Base-by-base conservation (phyloP, 2,888 invertebrate species). In the Saturnia japonica region DNA sequence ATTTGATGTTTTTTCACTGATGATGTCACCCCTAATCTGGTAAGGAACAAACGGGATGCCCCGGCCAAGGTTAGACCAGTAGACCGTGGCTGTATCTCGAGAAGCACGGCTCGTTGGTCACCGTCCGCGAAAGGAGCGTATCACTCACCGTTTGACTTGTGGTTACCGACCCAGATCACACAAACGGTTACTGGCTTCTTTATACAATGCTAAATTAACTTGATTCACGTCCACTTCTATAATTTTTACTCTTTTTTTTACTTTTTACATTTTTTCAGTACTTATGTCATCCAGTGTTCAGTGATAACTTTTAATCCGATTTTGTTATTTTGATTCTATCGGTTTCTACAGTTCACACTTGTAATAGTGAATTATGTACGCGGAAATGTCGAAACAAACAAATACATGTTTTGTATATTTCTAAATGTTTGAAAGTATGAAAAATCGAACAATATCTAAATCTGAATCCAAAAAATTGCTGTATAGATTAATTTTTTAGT, bases 1-100 rank as follows among this genome's bases (percentile, higher is more conserved):
- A 60, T 60, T 60, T 60, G 14, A 60, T 78, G 77, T 81, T 64
- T 64, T 85, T 84, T 81, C 74, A 78, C 77, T 74, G 85, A 81
- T 93, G 93, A 94, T 92, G 90, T 93, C 91, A 93, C 85, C 80
- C 76, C 82, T 85, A 40, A 84, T 84, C 78, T 79, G 81, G 76
- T 77, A 84, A 82, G 91, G 91, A 90, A 83, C 76, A 84, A 78
- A 80, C 87, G 85, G 91, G 91, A 91, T 88, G 84, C 85, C n/a
- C 82, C 82, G 84, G 85, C 88, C 92, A 93, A 93, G 93, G 93
- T 91, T 90, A 85, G 83, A 76, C 77, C 88, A 86, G 79, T 88
- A 89, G 93, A 93, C 91, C 93, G 92, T 92, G 86, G 84, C 90
- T 81, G 80, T 78, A 84, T 85, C 88, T 88, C 85, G 75, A 82